phyloP scores from a whole-genome alignment of 2,888 invertebrate genomes.

The Eupithecia vulgata region DNA sequence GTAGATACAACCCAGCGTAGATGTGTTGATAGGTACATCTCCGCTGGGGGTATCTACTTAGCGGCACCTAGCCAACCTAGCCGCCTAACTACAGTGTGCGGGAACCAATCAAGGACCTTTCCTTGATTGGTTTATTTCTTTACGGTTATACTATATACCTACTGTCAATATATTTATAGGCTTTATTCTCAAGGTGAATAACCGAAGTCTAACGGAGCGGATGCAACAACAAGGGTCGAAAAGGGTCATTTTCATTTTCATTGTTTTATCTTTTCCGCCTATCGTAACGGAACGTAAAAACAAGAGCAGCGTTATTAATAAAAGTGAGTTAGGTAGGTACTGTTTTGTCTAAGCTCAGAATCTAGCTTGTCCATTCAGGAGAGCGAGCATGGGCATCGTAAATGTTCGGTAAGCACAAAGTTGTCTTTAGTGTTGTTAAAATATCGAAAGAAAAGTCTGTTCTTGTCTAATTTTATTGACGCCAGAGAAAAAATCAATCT shows the following conservation, averaged over 20 bases:
- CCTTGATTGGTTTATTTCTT: background rate
- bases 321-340: background rate
- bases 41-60: too few relatives aligned
- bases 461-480: background rate
- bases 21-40: too few relatives aligned
- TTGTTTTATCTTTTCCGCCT: slow-evolving; percentile 29
- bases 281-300: slow-evolving; percentile 39
- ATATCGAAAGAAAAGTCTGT: background rate
- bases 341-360: background rate
- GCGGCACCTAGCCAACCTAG: too few relatives aligned
- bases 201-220: slow-evolving; percentile 10
- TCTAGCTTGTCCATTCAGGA: background rate
- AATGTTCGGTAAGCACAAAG: background rate
- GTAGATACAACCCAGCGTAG: too few relatives aligned
- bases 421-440: background rate
- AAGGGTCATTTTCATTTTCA: slow-evolving; percentile 22
- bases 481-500: background rate
- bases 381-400: background rate
- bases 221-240: slow-evolving; percentile 38
- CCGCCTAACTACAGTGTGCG: background rate
- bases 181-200: slow-evolving; percentile 3
- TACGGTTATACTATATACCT: background rate
- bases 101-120: too few relatives aligned
- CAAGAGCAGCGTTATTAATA: slow-evolving; percentile 31
- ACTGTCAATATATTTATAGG: slow-evolving; percentile 2